Percentiles rank a stretch among this genome's conserved stretches.
phyloP scores from a whole-genome alignment of 1,140 invertebrate species.

The Drosophila kohkoa region DNA sequence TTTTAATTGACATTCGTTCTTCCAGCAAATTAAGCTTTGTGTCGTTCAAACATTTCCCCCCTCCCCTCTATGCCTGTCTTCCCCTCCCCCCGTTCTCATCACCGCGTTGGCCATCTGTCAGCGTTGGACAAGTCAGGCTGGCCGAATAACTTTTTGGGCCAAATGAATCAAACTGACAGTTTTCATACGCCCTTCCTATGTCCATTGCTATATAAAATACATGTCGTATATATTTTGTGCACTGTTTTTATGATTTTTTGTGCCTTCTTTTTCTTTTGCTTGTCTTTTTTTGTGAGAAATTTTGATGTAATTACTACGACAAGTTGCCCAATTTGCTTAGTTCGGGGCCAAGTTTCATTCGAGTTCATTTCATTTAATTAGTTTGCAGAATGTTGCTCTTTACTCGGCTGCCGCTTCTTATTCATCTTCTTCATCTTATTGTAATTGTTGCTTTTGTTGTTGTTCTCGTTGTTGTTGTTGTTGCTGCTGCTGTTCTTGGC shows the following conservation, averaged over 20 bases:
- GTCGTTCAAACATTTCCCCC: conserved; percentile 54
- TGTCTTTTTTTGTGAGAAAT: conserved; percentile 57
- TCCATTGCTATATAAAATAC: conserved; percentile 34
- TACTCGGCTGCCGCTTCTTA: conserved; percentile 10
- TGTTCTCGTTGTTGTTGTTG: not conserved
- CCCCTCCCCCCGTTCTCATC: not conserved
- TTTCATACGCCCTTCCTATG: conserved; percentile 27
- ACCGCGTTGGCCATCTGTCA: conserved; percentile 65
- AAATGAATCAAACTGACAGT: conserved; percentile 75
- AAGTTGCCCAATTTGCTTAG: conserved; percentile 82
- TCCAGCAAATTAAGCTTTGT: conserved; percentile 79
- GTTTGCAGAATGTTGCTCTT: conserved; percentile 73
- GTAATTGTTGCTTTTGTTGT: conserved; percentile 6
- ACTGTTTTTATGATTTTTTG: conserved; percentile 16
- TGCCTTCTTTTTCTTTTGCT: not conserved
- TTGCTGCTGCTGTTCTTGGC: conserved; percentile 39
- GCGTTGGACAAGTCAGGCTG: conserved; percentile 54
- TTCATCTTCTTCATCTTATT: not conserved
- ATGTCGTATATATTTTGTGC: conserved; percentile 38
- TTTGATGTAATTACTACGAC: conserved; percentile 80
- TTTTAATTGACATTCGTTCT: conserved; percentile 84
- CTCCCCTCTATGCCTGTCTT: not conserved
- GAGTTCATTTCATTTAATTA: conserved; percentile 81
- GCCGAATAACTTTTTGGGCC: conserved; percentile 40
- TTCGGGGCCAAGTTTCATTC: conserved; percentile 48